Percentiles rank a stretch among this genome's conserved stretches.
These are phyloP conservation scores for Acrobasis suavella DNA, from an alignment of 2,888 invertebrate species.

Conservation along the genomic window DNA sequence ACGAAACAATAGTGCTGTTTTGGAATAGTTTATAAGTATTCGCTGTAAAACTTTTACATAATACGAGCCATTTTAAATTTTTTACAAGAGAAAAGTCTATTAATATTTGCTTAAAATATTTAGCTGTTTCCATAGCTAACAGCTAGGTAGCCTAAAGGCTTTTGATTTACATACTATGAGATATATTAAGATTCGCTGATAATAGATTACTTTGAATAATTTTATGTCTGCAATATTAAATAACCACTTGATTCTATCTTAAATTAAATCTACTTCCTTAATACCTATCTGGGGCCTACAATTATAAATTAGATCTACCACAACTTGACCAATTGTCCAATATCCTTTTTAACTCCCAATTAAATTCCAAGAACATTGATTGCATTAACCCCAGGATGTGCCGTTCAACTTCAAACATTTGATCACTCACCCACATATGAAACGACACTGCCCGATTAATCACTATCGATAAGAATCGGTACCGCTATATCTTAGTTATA, in stretches of 20 bases:
- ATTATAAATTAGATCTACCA: slow-evolving; percentile 1
- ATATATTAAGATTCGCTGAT: too few species aligned
- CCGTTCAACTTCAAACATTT: slow-evolving; percentile 8
- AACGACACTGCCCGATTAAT: slow-evolving; percentile 40
- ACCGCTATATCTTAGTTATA: slow-evolving; percentile 64
- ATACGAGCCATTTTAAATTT: too few species aligned
- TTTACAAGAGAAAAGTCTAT: too few species aligned
- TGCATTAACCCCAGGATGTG: slow-evolving; percentile 17
- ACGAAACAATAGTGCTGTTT: slow-evolving; percentile 5
- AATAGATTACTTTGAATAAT: not conserved
- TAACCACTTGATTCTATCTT: not conserved
- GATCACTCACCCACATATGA: slow-evolving; percentile 20
- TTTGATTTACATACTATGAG: too few species aligned
- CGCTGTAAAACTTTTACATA: too few species aligned
- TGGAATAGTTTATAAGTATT: too few species aligned
- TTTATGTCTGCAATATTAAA: not conserved
- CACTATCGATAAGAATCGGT: slow-evolving; percentile 60
- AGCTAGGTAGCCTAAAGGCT: too few species aligned
- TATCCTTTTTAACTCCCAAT: slow-evolving; percentile 17
- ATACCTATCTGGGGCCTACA: not conserved
- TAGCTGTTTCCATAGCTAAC: too few species aligned
- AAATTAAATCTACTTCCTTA: not conserved
- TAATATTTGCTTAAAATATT: too few species aligned
- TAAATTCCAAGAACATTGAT: slow-evolving; percentile 9
- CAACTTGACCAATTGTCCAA: slow-evolving; percentile 10